Percentiles rank a stretch among this genome's conserved stretches.
Conservation (phyloP, 2,888 invertebrate species). For the Apamea crenata region DNA sequence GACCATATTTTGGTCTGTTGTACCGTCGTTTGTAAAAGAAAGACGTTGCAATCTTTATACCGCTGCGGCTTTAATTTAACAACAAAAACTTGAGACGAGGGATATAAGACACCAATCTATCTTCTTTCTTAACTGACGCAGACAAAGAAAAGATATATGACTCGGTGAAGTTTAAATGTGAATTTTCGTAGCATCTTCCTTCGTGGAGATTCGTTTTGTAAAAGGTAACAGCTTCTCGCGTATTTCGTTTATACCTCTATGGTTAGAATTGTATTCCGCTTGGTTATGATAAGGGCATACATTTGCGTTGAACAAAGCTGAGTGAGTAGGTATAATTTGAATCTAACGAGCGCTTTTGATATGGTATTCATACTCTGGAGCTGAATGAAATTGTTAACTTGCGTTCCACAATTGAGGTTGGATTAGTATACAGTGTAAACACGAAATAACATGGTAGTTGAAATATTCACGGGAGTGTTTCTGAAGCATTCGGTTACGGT, state of each 20-base stretch:
- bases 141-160: slow-evolving; percentile 60
- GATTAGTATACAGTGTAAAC: slow-evolving; percentile 43
- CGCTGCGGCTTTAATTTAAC: slow-evolving; percentile 53
- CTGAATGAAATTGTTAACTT: slow-evolving; percentile 62
- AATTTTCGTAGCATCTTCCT: slow-evolving; percentile 52
- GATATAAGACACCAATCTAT: slow-evolving; percentile 60
- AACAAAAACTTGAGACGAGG: slow-evolving; percentile 57
- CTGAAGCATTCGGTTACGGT: neutral
- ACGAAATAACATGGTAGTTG: slow-evolving; percentile 10
- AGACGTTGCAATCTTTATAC: slow-evolving; percentile 43
- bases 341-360: slow-evolving; percentile 66
- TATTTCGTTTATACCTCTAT: slow-evolving; percentile 41
- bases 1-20: neutral
- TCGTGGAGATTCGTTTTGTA: slow-evolving; percentile 38
- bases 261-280: slow-evolving; percentile 46
- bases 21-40: slow-evolving; percentile 18
- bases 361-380: slow-evolving; percentile 52
- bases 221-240: slow-evolving; percentile 33
- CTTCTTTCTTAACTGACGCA: slow-evolving; percentile 61
- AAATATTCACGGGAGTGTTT: slow-evolving; percentile 10
- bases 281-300: slow-evolving; percentile 65
- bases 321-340: slow-evolving; percentile 61
- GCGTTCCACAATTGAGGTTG: slow-evolving; percentile 52
- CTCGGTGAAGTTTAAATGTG: slow-evolving; percentile 61
- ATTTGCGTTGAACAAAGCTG: slow-evolving; percentile 59